Conservation (phyloP, 92 coral and sea anemone genomes). For the Umimayanthus kanabou region DNA sequence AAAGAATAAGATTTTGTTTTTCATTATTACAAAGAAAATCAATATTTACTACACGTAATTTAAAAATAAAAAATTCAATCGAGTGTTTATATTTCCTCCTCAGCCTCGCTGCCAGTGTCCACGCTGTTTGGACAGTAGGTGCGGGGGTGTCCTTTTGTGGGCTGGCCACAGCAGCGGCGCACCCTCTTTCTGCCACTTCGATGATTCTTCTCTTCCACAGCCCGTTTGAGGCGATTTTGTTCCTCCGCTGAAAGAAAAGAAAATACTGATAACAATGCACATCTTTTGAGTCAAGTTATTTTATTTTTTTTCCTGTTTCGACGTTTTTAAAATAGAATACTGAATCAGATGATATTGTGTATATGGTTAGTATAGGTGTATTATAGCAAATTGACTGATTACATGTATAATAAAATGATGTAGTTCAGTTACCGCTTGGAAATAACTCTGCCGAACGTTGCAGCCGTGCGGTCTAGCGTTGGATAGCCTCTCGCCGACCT, state of each 20-base stretch:
- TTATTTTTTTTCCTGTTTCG: slow-evolving; percentile 5
- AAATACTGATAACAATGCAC: not conserved
- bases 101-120: slow-evolving; percentile 32
- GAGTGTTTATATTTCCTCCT: slow-evolving; percentile 9
- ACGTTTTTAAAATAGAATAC: slow-evolving; percentile 1
- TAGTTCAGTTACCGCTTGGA: slow-evolving; percentile 30
- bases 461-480: slow-evolving; percentile 31
- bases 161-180: slow-evolving; percentile 34
- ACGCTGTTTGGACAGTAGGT: slow-evolving; percentile 31
- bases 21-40: slow-evolving; percentile 20
- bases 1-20: too few relatives aligned
- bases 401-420: slow-evolving; percentile 13
- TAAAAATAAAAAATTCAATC: slow-evolving; percentile 12
- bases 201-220: slow-evolving; percentile 20
- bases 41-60: not conserved
- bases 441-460: slow-evolving; percentile 30
- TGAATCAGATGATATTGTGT: slow-evolving; percentile 22
- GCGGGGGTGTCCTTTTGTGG: slow-evolving; percentile 38
- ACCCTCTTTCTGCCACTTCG: slow-evolving; percentile 31
- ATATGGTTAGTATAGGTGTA: slow-evolving; percentile 4
- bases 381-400: slow-evolving; percentile 18
- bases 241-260: slow-evolving; percentile 35
- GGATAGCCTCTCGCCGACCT: slow-evolving; percentile 28
- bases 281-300: not conserved
- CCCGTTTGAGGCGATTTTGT: slow-evolving; percentile 30